Evolutionary conservation across 1,140 invertebrate species (phyloP), one percentile per base, ranked within the genome.

Genomic region (Pristionchus pacificus): DNA sequence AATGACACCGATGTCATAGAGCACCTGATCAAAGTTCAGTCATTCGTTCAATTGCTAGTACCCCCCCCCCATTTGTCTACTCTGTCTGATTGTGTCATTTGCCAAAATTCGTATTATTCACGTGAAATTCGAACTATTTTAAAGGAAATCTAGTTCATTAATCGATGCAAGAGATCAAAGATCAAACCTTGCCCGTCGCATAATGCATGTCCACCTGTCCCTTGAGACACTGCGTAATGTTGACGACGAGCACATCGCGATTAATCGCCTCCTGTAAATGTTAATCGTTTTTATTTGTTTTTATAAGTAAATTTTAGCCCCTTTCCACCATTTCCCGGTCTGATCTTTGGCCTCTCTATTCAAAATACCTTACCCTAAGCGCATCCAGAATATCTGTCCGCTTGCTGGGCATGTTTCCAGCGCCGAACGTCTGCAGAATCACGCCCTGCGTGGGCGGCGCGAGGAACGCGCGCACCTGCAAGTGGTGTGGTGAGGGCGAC

Each of bases 401-500:
- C 79, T 92, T 91, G 0, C 88, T 89, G 0, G 95, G 94, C 25
- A 95, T 89, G 81, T 98, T 98, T 0, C 95, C 95, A 0, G 91
- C 88, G 6, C 95, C 95, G 78, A 94, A 98, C 0, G 91, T 92
- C 85, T 96, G 92, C 15, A 98, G 84, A 0, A 98, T 90, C 1
- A 96, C 90, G 10, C 92, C 94, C 78, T 91, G 88, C 60, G 93
- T 91, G 0, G 93, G 92, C 2, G 91, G 89, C 74, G 90, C 89
- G 28, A 95, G 85, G 80, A 94, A 92, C 0, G 91, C 89, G 69
- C 87, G 87, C 3, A 91, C 85, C 89, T 90, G 74, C 1, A 77
- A 72, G 72, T 70, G 77, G 55, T 10, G 65, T n/a, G n/a, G n/a
- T n/a, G n/a, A n/a, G n/a, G n/a, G n/a, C n/a, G n/a, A n/a, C n/a